These are phyloP conservation scores for Ditylenchus weischeri DNA, from an alignment of 2,888 invertebrate genomes.

Conservation along the genomic window DNA sequence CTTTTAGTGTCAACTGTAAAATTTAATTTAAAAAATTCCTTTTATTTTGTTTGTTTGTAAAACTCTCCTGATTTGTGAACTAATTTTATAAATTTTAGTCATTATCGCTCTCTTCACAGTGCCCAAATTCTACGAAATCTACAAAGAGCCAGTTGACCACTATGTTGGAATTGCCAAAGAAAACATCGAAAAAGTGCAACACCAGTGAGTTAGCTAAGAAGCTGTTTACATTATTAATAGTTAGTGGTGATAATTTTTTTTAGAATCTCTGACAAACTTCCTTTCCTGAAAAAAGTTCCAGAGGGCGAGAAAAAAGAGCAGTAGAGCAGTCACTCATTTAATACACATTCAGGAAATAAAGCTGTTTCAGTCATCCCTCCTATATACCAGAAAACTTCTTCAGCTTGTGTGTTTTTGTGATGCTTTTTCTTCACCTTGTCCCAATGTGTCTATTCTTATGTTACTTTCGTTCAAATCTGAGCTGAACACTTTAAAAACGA, in stretches of 20 bases:
- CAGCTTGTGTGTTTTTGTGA: no score
- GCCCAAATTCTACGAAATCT: constrained; percentile 56
- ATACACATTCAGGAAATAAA: constrained; percentile 3
- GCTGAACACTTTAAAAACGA: no score
- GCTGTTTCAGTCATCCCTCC: neutral
- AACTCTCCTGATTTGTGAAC: no score
- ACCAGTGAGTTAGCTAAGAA: constrained; percentile 38
- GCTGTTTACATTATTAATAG: constrained; percentile 6
- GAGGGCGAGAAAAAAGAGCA: constrained; percentile 30
- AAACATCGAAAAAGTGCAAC: constrained; percentile 51
- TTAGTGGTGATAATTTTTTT: no score
- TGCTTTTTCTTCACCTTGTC: no score
- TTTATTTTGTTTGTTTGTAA: no score
- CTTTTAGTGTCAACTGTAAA: constrained; percentile 9
- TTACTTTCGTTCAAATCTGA: no score
- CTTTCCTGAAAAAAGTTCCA: constrained; percentile 48
- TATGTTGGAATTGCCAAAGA: constrained; percentile 48
- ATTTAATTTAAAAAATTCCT: no score
- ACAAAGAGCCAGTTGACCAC: constrained; percentile 57
- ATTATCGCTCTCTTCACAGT: constrained; percentile 53
- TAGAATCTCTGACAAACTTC: constrained; percentile 53
- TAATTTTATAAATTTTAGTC: constrained; percentile 32
- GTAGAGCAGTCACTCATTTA: constrained; percentile 7
- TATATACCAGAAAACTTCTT: neutral
- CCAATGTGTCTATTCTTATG: no score